Base-by-base conservation (phyloP, 2,888 invertebrate genomes). In the Pachydiplax longipennis region DNA sequence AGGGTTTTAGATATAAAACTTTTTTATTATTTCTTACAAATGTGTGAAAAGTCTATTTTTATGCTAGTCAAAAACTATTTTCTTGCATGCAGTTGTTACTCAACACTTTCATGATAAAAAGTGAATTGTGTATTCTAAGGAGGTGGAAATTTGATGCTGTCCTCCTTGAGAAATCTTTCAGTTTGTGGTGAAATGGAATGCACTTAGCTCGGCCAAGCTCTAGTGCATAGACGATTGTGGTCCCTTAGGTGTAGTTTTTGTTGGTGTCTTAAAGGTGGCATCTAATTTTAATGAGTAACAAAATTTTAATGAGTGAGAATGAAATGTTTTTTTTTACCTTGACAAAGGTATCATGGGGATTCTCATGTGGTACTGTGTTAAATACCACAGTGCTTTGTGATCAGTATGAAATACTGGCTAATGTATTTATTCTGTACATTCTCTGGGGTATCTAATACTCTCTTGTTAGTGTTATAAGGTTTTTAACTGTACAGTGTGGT, bases 61-160 rank as follows among this genome's bases (percentile, higher is more conserved):
- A 92, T 92, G 91, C 91, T 92, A 92, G 91, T 92, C 91, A 92
- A 91, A 91, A 91, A 92, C 92, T 92, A 92, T 92, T 91, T 92
- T 92, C 91, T 91, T 91, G 91, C 91, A 92, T 92, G 91, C 91
- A 90, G 90, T 91, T 91, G 91, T 91, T 90, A 91, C 90, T 91
- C 91, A 90, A 91, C 91, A 91, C 91, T 91, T 91, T 35, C 58
- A 87, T 87, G 87, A 87, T 87, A 61, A 61, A 53, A 87, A 87
- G 61, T 87, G 87, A 87, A 87, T 87, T 65, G 87, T 87, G 87
- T 87, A 61, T 61, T n/a, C 65, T 35, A 37, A 22, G 31, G 87
- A 61, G 58, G 83, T 37, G 37, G 87, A 87, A 87, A 87, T 87
- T 87, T 87, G 87, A 40, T 35, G 37, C 87, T 61, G 37, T 37